Evolutionary conservation across 92 coral and sea anemone species (phyloP), one percentile per base, ranked within the genome.

Genomic region (Metridium senile): DNA sequence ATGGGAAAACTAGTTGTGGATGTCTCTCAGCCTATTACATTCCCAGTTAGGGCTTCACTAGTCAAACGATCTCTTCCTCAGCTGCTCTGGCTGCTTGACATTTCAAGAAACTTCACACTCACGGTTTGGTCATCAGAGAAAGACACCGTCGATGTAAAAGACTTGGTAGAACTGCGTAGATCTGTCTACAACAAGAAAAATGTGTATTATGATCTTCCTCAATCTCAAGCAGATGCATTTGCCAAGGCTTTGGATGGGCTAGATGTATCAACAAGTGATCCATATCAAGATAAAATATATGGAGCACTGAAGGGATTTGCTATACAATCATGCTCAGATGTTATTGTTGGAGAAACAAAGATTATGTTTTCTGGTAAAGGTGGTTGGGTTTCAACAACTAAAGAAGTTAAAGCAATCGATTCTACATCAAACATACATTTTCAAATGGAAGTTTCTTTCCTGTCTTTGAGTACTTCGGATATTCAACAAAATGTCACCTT

Each of bases 181-280:
- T 63, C 71, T 76, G 84, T 85, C 46, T 75, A 74, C 33, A 74
- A 87, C 58, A 89, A 81, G 71, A 79, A 79, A 35, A 85, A 86
- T 65, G 89, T 94, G 10, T 94, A 89, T 71, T 81, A 87, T 66
- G 98, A 94, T 69, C 81, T 94, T 27, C 97, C 98, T 13, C 22
- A 82, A 71, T 74, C 82, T 66, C 91, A 91, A 34, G 80, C 76
- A 9, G 59, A 65, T 11, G 75, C 77, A 31, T 86, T 86, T 66
- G 47, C 77, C 57, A 56, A 65, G 1, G 86, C 86, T 6, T 39
- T 85, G 4, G 56, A 32, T 33, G 62, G 47, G 0, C 2, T 62
- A 4, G 63, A 70, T 26, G 3, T 35, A 22, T 43, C 63, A 31
- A 35, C 79, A 1, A 2, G 8, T 1, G 26, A 56, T 33, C 53